A percentile compares a stretch with the other conserved stretches of the same genome.
Conservation (phyloP, 1,140 invertebrate species). For the Drosophila guanche region DNA sequence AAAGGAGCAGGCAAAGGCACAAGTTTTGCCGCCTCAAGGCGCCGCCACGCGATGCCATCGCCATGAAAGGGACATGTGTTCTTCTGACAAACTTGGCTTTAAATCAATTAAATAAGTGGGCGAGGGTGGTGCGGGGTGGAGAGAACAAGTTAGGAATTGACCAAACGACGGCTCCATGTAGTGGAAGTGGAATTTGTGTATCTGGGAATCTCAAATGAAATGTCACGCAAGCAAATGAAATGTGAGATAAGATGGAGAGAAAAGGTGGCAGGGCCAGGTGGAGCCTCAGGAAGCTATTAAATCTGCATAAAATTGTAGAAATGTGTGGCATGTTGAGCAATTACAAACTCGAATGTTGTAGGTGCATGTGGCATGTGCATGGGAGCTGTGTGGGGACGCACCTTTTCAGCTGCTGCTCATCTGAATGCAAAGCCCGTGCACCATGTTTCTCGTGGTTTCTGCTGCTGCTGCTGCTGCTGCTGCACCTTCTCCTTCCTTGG, state of each 20-base stretch:
- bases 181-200: constrained; percentile 20
- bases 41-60: constrained; percentile 47
- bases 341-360: constrained; percentile 67
- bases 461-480: neutral
- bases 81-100: constrained; percentile 31
- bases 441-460: constrained; percentile 46
- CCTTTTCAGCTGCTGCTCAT: constrained; percentile 71
- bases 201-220: constrained; percentile 73
- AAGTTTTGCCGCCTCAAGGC: constrained; percentile 17
- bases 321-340: constrained; percentile 79
- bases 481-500: no score
- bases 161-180: neutral
- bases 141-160: constrained; percentile 20
- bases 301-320: constrained; percentile 80
- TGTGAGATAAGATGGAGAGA: constrained; percentile 57
- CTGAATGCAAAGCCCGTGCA: constrained; percentile 61
- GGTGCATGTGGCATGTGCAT: neutral
- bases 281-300: constrained; percentile 75
- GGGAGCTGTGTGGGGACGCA: no score
- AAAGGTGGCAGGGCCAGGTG: constrained; percentile 6
- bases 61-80: constrained; percentile 39
- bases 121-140: neutral
- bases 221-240: constrained; percentile 77
- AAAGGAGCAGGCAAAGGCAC: constrained; percentile 11
- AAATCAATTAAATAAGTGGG: constrained; percentile 44